These are phyloP conservation scores for Orthosia gothica DNA, from an alignment of 2,888 invertebrate genomes.

Conservation along the genomic window DNA sequence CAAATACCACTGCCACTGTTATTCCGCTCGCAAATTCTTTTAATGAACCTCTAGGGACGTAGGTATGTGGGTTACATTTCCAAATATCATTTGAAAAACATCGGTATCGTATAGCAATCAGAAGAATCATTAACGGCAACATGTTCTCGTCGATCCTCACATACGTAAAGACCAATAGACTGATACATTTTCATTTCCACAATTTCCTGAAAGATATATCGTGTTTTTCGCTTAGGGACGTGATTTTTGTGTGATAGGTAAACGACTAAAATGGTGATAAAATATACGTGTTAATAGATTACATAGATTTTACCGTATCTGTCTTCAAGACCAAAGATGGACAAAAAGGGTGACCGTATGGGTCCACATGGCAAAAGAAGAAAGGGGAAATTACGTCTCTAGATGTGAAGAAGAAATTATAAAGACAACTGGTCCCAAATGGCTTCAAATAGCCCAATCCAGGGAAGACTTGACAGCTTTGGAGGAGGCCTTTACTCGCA, in stretches of 20 bases:
- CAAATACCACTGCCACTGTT: neutral
- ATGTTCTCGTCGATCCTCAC: conserved; percentile 24
- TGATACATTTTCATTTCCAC: conserved; percentile 26
- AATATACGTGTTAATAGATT: too few relatives aligned
- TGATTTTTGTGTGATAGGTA: neutral
- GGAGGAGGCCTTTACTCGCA: too few relatives aligned
- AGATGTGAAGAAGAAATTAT: too few relatives aligned
- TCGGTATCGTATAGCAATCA: conserved; percentile 13
- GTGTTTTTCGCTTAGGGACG: neutral
- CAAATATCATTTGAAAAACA: neutral
- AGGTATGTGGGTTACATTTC: neutral
- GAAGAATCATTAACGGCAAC: conserved; percentile 35
- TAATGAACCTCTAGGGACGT: conserved; percentile 19
- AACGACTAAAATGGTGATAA: neutral
- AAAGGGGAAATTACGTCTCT: too few relatives aligned
- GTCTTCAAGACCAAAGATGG: too few relatives aligned
- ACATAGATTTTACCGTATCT: too few relatives aligned
- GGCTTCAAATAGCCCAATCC: too few relatives aligned
- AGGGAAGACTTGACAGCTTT: too few relatives aligned
- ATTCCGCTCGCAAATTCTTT: conserved; percentile 2
- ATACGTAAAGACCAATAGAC: conserved; percentile 41
- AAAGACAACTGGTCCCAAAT: too few relatives aligned
- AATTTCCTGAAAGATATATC: conserved; percentile 24
- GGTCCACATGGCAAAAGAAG: too few relatives aligned
- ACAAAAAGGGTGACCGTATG: too few relatives aligned